Evolutionary conservation across 2,113 vertebrate species (phyloP).

Genomic region (Centrocercus urophasianus): DNA sequence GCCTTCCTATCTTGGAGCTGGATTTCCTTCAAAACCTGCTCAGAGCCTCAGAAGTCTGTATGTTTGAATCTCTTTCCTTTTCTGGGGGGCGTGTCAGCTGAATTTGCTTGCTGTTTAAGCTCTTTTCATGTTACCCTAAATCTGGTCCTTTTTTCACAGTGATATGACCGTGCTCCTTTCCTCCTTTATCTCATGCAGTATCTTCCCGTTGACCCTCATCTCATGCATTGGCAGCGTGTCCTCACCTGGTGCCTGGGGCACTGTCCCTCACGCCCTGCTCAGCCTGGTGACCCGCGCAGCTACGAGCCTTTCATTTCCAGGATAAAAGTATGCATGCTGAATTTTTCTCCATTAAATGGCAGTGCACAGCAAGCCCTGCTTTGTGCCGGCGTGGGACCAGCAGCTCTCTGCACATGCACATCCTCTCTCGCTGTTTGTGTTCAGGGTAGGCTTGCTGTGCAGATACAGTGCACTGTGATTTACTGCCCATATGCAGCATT

Average conservation of each 20-base stretch:
- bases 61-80: neutral
- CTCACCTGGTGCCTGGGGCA: neutral
- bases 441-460: neutral
- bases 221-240: neutral
- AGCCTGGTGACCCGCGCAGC: neutral
- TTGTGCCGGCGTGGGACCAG: neutral
- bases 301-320: neutral
- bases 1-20: neutral
- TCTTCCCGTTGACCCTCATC: neutral
- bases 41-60: neutral
- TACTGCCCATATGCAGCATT: fast-evolving
- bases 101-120: neutral
- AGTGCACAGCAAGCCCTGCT: neutral
- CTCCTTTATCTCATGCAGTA: neutral
- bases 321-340: neutral
- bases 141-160: neutral
- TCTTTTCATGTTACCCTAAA: neutral
- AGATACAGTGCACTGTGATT: neutral
- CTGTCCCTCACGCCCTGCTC: neutral
- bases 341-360: neutral
- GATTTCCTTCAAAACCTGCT: neutral
- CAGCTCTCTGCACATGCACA: neutral
- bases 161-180: neutral
- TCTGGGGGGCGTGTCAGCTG: neutral
- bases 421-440: neutral